Conservation (phyloP, 2,797 vertebrate species). For the Leptodactylus fallax region DNA sequence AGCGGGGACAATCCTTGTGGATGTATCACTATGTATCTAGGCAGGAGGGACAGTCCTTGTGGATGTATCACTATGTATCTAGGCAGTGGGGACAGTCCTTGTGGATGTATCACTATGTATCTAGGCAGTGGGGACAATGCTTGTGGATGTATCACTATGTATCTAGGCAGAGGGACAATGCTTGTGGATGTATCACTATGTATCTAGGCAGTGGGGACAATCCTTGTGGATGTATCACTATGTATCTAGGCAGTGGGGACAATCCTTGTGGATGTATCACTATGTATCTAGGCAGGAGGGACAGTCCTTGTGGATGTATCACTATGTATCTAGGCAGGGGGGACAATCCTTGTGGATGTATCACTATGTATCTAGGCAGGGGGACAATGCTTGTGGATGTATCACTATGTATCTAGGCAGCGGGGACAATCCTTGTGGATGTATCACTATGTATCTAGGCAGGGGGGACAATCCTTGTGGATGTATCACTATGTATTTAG, state of each 20-base stretch:
- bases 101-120: too few species aligned
- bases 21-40: too few species aligned
- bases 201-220: not conserved
- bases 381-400: too few species aligned
- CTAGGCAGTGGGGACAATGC: not conserved
- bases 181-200: too few species aligned
- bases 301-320: too few species aligned
- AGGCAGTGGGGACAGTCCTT: not conserved
- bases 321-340: not conserved
- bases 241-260: not conserved
- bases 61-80: too few species aligned
- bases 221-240: too few species aligned
- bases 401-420: not conserved
- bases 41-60: not conserved
- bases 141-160: too few species aligned
- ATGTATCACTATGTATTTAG: too few species aligned
- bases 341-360: not conserved
- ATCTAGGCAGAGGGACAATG: not conserved
- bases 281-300: not conserved
- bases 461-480: not conserved
- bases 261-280: too few species aligned
- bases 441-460: too few species aligned
- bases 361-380: not conserved
- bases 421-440: not conserved
- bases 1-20: not conserved